Evolutionary conservation across 2,888 invertebrate genomes (phyloP), one percentile per base, ranked within the genome.

Genomic region (Hecatera dysodea): DNA sequence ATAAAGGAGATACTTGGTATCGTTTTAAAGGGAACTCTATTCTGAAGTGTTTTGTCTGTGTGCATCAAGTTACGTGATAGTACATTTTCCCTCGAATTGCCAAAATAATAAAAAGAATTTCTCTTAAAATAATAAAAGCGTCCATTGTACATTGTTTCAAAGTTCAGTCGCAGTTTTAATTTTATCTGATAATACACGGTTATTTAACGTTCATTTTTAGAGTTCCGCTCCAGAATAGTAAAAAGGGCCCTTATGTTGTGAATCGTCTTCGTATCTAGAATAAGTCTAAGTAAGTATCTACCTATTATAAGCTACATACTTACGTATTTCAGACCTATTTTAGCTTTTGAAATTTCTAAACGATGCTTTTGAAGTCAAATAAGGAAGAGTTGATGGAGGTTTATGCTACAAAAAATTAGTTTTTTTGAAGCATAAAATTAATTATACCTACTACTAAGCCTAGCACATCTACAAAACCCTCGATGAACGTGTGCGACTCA

Each of bases 121-220:
- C 9, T 15, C 33, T 39, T 27, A 22, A 0, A 55, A 73, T 33
- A 70, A 78, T 57, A 50, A 72, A 57, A 57, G 29, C 22, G 9
- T 19, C 56, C 44, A 78, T 72, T 73, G 72, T 78, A 72, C 63
- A 75, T 75, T 75, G 78, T 75, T 63, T 17, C 22, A 57, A 63
- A 78, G 27, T 63, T 72, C 48, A 52, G 29, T 19, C 29, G 39
- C 33, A 11, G n/a, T 39, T 39, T 63, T 50, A 46, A 24, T 56
- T 46, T 74, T 72, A 62, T 78, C 72, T 24, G 62, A 72, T 78
- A 24, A 72, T 78, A 24, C 27, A 11, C 17, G 17, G 19, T 52
- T 56, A 44, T 42, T 56, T 48, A 73, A 69, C 39, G 52, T 48
- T 29, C 8, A 33, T 33, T 55, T 55, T 36, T 22, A 36, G 22